Base-by-base conservation (phyloP, 37 sponge, comb jelly and placozoan species). In the Agelas oroides region DNA sequence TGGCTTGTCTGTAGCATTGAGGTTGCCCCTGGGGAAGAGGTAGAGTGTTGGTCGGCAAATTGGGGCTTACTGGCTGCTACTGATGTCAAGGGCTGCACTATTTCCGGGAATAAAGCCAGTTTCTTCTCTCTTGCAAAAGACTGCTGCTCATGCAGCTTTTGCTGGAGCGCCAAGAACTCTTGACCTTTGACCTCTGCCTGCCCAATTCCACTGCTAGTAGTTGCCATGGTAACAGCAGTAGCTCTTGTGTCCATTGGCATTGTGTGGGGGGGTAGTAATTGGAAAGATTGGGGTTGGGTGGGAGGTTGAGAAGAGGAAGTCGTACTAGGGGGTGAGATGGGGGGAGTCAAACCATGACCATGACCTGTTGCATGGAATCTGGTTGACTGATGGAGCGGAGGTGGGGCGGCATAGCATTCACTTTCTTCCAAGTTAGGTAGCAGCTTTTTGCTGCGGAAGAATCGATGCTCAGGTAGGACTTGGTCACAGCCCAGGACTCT, bases 401-500 rank as follows among this genome's bases (percentile, higher is more conserved):
- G 76, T 20, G 68, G 68, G 34, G 27, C 11, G 68, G n/a, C 31
- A 25, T 89, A 83, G 23, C 38, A 28, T 61, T 90, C 86, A 11
- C 35, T 39, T 46, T 54, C 72, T 31, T 70, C 63, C 30, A 66
- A 28, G 33, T 88, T 78, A 0, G 92, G 92, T 19, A 87, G 33
- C 20, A 53, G 24, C 32, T 55, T 72, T n/a, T 17, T 53, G 39
- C 76, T 62, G 12, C 60, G 60, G 38, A 38, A 78, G 60, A 83
- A 82, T 32, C 88, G 78, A 46, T 80, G 73, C 71, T 92, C 80
- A 14, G 89, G 81, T 1, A 79, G 39, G 17, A 92, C 85, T 24
- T 92, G 85, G 52, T 92, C 89, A 19, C 76, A 80, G 21, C 93
- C 93, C 0, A 92, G 78, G 1, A 88, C 65, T 46, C 81, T 69